Percentiles rank a stretch among this genome's conserved stretches.
phyloP scores from a whole-genome alignment of 2,797 vertebrate genomes.

The Macropus fuliginosus region DNA sequence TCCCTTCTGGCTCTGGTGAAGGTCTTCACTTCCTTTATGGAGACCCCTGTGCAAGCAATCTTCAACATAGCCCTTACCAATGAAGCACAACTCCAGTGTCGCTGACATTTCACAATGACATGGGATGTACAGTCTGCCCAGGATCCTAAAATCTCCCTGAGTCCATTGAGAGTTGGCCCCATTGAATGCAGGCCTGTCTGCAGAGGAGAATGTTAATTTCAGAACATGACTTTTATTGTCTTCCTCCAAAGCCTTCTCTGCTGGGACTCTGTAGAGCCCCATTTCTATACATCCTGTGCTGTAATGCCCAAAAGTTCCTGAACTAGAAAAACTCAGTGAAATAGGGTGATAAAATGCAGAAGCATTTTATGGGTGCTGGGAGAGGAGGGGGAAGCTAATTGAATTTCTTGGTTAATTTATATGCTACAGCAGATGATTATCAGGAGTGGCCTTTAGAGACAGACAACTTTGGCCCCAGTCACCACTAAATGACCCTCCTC shows the following conservation, averaged over 20 bases:
- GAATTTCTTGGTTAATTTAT: neutral
- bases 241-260: neutral
- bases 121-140: neutral
- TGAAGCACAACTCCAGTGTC: neutral
- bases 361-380: neutral
- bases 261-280: neutral
- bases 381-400: constrained; percentile 71
- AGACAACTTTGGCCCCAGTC: neutral
- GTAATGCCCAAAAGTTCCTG: neutral
- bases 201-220: neutral
- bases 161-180: neutral
- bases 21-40: neutral
- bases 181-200: neutral
- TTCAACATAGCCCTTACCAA: neutral
- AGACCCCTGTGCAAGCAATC: neutral
- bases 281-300: neutral
- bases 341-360: neutral
- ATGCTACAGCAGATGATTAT: neutral
- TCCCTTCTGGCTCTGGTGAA: neutral
- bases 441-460: neutral
- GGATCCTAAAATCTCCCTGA: neutral
- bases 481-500: neutral
- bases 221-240: neutral
- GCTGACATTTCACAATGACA: neutral
- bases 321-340: neutral